Conservation (phyloP, 2,888 invertebrate genomes). For the Julus scandinavius region DNA sequence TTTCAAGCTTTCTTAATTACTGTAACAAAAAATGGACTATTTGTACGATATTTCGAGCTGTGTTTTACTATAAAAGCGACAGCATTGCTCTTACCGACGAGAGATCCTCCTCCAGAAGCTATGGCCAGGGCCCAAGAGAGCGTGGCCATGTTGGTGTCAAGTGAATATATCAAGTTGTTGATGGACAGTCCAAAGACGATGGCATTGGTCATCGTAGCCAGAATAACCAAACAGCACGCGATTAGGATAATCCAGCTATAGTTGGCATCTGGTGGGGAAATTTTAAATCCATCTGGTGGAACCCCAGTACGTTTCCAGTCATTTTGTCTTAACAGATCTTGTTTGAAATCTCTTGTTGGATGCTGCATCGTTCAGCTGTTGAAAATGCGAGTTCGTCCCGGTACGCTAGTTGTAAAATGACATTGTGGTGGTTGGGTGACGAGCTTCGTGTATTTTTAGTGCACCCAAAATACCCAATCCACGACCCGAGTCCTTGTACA, state of each 20-base stretch:
- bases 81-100: background rate
- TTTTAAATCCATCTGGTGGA: constrained; percentile 17
- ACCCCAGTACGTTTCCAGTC: constrained; percentile 28
- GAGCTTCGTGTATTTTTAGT: background rate
- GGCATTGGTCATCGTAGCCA: background rate
- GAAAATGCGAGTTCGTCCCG: constrained; percentile 6
- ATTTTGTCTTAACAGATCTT: background rate
- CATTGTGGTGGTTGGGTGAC: background rate
- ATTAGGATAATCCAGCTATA: background rate
- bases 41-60: background rate
- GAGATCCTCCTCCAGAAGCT: constrained; percentile 36
- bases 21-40: background rate
- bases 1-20: constrained; percentile 23
- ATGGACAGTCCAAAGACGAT: background rate
- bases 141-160: constrained; percentile 47
- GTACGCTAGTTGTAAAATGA: background rate
- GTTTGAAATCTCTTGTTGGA: background rate
- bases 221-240: background rate
- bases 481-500: constrained; percentile 17
- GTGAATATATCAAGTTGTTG: background rate
- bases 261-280: background rate
- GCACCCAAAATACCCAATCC: constrained; percentile 20
- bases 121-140: constrained; percentile 35
- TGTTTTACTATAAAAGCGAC: background rate
- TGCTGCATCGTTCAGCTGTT: background rate